phyloP scores from a whole-genome alignment of 2,888 invertebrate species.

The Trissolcus brochymenae region DNA sequence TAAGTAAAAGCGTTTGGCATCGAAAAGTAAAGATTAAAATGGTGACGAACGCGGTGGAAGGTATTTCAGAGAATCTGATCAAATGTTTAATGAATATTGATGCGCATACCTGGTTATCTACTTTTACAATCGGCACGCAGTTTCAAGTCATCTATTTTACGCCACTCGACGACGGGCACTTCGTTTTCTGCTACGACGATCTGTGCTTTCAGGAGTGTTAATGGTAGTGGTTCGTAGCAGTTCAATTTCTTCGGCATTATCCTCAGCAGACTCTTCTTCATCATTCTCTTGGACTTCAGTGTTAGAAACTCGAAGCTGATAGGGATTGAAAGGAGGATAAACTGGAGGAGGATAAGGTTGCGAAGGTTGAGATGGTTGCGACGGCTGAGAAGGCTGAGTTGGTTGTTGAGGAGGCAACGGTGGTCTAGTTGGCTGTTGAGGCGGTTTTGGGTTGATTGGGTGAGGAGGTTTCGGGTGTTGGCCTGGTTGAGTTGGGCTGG shows the following conservation, averaged over 20 bases:
- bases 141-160: constrained; percentile 22
- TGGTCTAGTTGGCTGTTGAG: constrained; percentile 18
- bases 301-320: constrained; percentile 44
- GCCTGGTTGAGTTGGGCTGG: background rate
- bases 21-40: background rate
- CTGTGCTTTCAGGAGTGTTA: constrained; percentile 32
- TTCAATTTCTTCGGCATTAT: constrained; percentile 37
- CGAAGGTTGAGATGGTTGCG: constrained; percentile 25
- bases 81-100: background rate
- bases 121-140: constrained; percentile 5
- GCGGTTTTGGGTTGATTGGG: constrained; percentile 18
- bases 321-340: constrained; percentile 46
- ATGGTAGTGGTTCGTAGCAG: constrained; percentile 27
- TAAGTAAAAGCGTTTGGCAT: background rate
- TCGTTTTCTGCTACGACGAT: constrained; percentile 37
- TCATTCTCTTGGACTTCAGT: constrained; percentile 24
- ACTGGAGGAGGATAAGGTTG: constrained; percentile 44
- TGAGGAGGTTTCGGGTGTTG: constrained; percentile 40
- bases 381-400: constrained; percentile 6
- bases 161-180: constrained; percentile 27
- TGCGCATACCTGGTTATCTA: constrained; percentile 22
- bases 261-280: constrained; percentile 22
- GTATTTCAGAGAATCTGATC: background rate
- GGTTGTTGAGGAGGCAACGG: constrained; percentile 10
- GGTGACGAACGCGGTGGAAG: background rate